Evolutionary conservation across 2,113 vertebrate species (phyloP), one percentile per base, ranked within the genome.

Genomic region (Ammodramus savannarum): DNA sequence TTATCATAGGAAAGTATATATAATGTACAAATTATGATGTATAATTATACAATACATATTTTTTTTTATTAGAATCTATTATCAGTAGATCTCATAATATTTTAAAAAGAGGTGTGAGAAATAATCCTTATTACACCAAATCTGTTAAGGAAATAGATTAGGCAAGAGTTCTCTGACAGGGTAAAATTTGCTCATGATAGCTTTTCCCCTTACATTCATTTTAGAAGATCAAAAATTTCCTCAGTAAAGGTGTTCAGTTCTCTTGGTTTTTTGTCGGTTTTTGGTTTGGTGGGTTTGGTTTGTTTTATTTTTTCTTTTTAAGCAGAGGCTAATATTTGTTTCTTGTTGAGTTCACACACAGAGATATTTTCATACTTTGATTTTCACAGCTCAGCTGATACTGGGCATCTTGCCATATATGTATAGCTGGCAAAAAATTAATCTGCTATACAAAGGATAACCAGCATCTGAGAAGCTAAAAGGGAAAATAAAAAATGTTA

Each of bases 301-400:
- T 73, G 11, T 6, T 25, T 54, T 77, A 19, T 11, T 59, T 69
- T 78, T 36, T 57, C 32, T 62, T 90, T 90, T 85, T 32, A 87
- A 87, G 41, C 34, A 77, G 55, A 76, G 38, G n/a, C 2, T 62
- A 81, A 19, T 92, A 55, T 22, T 94, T 77, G 18, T 81, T 93
- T 90, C 68, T 90, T 75, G 63, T 32, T 63, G 55, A 72, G 51
- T 93, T 92, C 51, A 29, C 55, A 84, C 51, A 38, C 46, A 27
- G n/a, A 66, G 62, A 51, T 95, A 89, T 84, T 92, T 84, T 90
- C 86, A 87, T 92, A 43, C 61, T 78, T 94, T 34, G 7, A 58
- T 94, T 88, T 93, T 90, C 86, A 84, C 52, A 78, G 76, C 57
- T 86, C 43, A 86, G 73, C 43, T 93, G 61, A 95, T 90, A 74